phyloP scores from a whole-genome alignment of 1,140 invertebrate genomes.

The Liolophura sinensis region DNA sequence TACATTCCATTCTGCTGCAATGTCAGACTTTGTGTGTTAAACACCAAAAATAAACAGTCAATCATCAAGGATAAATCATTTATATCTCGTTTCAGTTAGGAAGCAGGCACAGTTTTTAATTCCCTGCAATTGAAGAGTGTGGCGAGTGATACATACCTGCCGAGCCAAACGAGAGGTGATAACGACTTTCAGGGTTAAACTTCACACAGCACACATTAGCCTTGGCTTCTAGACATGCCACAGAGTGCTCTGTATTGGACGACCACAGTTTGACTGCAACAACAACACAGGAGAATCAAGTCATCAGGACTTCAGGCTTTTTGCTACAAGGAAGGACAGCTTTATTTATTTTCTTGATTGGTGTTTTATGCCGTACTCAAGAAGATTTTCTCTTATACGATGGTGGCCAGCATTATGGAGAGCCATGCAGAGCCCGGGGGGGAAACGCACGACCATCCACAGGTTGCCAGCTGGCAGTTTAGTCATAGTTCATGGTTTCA shows the following conservation, averaged over 20 bases:
- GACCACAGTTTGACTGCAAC: conserved; percentile 88
- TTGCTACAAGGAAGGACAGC: no score
- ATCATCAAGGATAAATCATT: neutral
- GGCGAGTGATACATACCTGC: conserved; percentile 62
- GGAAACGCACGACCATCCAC: no score
- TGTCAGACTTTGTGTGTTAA: neutral
- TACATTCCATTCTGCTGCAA: no score
- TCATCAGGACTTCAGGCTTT: no score
- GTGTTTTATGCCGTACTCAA: no score
- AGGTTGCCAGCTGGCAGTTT: no score
- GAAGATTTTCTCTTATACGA: no score
- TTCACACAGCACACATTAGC: conserved; percentile 97
- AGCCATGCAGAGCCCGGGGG: no score
- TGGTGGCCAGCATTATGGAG: no score
- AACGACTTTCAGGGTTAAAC: conserved; percentile 87
- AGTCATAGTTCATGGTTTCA: no score
- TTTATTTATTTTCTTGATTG: no score
- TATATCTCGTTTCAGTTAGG: neutral
- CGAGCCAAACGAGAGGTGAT: conserved; percentile 89
- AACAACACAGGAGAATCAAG: neutral
- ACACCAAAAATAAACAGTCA: neutral
- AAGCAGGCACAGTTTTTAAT: no score
- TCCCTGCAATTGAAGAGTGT: neutral
- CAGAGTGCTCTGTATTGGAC: conserved; percentile 82
- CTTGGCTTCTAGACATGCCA: conserved; percentile 85